A percentile compares a stretch with the other conserved stretches of the same genome.
Evolutionary conservation across 2,113 vertebrate genomes (phyloP).

Genomic region (Heliornis fulica): DNA sequence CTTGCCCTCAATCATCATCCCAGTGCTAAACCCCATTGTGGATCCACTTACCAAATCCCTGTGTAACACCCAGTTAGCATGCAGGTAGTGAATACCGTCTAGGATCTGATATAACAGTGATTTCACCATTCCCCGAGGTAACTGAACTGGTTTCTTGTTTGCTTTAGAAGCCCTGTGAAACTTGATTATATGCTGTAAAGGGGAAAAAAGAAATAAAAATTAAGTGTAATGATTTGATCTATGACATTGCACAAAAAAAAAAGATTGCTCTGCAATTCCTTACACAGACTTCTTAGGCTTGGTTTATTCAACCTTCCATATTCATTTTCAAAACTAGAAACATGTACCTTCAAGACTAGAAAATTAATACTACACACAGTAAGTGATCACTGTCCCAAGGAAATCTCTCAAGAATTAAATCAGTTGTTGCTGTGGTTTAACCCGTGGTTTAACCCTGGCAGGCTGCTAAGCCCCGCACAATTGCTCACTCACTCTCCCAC

Average conservation of each 20-base stretch:
- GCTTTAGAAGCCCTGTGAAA: slow-evolving; percentile 99
- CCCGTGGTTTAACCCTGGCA: background rate
- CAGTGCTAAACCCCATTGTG: slow-evolving; percentile 31
- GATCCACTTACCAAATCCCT: slow-evolving; percentile 94
- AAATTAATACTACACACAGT: background rate
- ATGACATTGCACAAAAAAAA: background rate
- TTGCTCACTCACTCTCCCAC: background rate
- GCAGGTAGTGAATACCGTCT: slow-evolving; percentile 99
- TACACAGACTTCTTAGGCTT: background rate
- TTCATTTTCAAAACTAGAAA: background rate
- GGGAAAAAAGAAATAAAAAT: slow-evolving; percentile 62
- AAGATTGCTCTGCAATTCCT: background rate
- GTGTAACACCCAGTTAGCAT: slow-evolving; percentile 99
- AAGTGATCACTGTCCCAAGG: background rate
- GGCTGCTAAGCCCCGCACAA: background rate
- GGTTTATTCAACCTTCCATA: background rate
- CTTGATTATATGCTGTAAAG: slow-evolving; percentile 97
- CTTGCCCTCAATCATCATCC: background rate
- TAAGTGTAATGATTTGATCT: background rate
- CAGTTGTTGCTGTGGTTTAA: background rate
- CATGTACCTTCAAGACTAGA: background rate
- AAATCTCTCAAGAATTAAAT: background rate
- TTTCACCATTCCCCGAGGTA: slow-evolving; percentile 99
- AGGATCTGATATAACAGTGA: slow-evolving; percentile 99
- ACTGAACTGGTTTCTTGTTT: slow-evolving; percentile 99